These are phyloP conservation scores for Conus canariensis DNA, from an alignment of 2,888 invertebrate species.

Conservation along the genomic window DNA sequence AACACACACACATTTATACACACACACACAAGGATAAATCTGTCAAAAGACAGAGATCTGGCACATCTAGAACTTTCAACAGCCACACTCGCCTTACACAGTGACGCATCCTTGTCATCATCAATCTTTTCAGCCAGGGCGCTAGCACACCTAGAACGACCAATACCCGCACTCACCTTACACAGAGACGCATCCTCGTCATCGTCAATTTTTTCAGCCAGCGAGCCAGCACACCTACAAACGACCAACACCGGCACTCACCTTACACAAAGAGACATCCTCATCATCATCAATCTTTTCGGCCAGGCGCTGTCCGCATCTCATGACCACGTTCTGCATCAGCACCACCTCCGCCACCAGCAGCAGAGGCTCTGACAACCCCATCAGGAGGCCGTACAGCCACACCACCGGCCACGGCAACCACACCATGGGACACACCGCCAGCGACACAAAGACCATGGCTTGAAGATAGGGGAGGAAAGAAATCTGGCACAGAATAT, in stretches of 20 bases:
- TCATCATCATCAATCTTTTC: slow-evolving; percentile 65
- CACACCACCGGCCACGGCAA: slow-evolving; percentile 67
- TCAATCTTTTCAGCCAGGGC: slow-evolving; percentile 61
- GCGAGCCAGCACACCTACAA: neutral
- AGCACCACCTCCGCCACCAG: slow-evolving; percentile 65
- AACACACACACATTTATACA: too few relatives aligned
- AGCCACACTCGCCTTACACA: slow-evolving; percentile 57
- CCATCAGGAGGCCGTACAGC: slow-evolving; percentile 66
- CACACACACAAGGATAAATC: too few relatives aligned
- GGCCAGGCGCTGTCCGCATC: slow-evolving; percentile 61
- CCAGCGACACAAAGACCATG: slow-evolving; percentile 54
- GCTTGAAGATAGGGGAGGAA: slow-evolving; percentile 64
- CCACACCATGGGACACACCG: slow-evolving; percentile 65
- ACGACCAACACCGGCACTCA: slow-evolving; percentile 21
- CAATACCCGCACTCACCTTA: slow-evolving; percentile 53
- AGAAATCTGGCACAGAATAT: slow-evolving; percentile 55
- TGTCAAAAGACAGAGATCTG: slow-evolving; percentile 51
- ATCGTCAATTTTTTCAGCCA: slow-evolving; percentile 47
- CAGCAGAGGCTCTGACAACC: slow-evolving; percentile 66
- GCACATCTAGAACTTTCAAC: slow-evolving; percentile 53
- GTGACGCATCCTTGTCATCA: slow-evolving; percentile 55
- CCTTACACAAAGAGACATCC: slow-evolving; percentile 58
- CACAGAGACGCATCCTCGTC: slow-evolving; percentile 54
- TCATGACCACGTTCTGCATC: slow-evolving; percentile 68
- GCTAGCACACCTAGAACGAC: slow-evolving; percentile 57